Evolutionary conservation across 2,113 vertebrate genomes (phyloP), one percentile per base, ranked within the genome.

Genomic region (Sisor rabdophorus): DNA sequence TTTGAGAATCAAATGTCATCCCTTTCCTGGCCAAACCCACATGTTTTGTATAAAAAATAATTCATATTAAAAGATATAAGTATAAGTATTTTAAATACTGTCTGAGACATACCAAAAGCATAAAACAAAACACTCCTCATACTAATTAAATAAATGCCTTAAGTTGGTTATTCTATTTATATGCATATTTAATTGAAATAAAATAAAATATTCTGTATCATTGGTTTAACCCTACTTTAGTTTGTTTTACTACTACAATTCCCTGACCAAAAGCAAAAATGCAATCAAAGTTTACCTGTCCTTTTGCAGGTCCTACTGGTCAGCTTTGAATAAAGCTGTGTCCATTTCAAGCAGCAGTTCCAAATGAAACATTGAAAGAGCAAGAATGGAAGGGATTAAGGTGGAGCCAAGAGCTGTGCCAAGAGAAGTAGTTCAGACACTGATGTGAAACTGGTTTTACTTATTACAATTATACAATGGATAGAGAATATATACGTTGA

Each of bases 341-440:
- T 63, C 22, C 17, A 63, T 71, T 64, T 53, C 22, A 64, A 71
- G 76, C 58, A 69, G 20, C 54, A 24, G 50, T 53, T 59, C 50
- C 30, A 53, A 79, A 44, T 64, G 67, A 64, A 63, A 59, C 26
- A 15, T 40, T 65, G 55, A 72, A 64, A 76, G 48, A 70, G 26
- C 65, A 77, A n/a, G 61, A 75, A 71, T 20, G 52, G 63, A 40
- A 80, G 58, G 78, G 73, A 76, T 82, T 79, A 75, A 61, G 78
- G 76, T 28, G 70, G 81, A 68, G 78, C 40, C n/a, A 69, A 70
- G 50, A 36, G 53, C 48, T 58, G 67, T 55, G n/a, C 15, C 56
- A 44, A 26, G 24, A 78, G 52, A 6, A 16, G 19, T 79, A 26
- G 47, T 47, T 52, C 52, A 54, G 36, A 13, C 26, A 55, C 24